These are phyloP conservation scores for Neogobius melanostomus DNA, from an alignment of 2,113 vertebrate species.

Conservation along the genomic window DNA sequence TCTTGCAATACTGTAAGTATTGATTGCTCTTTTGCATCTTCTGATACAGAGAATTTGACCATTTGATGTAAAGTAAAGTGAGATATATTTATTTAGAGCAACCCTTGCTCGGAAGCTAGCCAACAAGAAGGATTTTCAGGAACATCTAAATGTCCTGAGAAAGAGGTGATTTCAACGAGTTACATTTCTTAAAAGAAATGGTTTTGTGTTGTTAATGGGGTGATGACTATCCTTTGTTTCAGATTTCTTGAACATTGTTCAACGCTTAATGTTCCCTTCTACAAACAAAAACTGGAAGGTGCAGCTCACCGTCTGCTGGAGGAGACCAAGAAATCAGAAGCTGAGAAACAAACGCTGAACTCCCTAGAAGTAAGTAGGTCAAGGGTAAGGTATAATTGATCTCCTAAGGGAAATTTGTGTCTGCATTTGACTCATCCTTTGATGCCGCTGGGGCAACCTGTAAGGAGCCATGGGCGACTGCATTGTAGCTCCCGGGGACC, in stretches of 20 bases:
- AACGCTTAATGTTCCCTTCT: slow-evolving; percentile 66
- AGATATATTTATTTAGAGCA: slow-evolving; percentile 52
- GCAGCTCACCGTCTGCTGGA: slow-evolving; percentile 44
- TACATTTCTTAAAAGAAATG: background rate
- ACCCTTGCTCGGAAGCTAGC: slow-evolving; percentile 52
- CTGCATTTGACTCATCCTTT: background rate
- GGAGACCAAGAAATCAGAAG: slow-evolving; percentile 54
- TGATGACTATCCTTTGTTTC: background rate
- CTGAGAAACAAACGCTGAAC: slow-evolving; percentile 48
- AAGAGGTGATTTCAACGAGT: slow-evolving; percentile 46
- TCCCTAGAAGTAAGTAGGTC: slow-evolving; percentile 58
- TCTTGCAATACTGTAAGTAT: slow-evolving; percentile 72
- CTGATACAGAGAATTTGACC: background rate
- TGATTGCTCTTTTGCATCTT: background rate
- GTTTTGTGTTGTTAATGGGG: background rate
- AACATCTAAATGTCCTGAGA: slow-evolving; percentile 75
- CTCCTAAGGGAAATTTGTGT: background rate
- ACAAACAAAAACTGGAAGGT: slow-evolving; percentile 36
- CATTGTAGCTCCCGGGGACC: no score
- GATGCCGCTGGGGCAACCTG: no score
- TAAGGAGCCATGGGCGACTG: background rate
- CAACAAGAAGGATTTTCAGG: slow-evolving; percentile 67
- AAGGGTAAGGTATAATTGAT: no score
- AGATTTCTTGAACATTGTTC: slow-evolving; percentile 72
- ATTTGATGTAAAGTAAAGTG: background rate